Base-by-base conservation (phyloP, 2,797 vertebrate genomes). In the Gymnodraco acuticeps region DNA sequence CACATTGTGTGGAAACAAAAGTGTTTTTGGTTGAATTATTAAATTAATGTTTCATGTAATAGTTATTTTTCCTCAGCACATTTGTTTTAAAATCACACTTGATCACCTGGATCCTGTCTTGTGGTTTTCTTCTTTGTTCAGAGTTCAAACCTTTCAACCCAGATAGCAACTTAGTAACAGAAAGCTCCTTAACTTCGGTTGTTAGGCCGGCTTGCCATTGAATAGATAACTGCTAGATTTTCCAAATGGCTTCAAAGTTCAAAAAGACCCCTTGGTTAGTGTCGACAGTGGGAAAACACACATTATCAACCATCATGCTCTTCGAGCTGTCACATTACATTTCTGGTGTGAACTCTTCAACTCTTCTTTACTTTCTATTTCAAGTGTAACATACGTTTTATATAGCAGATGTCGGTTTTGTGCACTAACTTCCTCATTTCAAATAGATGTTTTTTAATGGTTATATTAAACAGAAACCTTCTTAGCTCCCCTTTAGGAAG, bases 171-270 rank as follows among this genome's bases (percentile, higher is more conserved):
- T 53, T 53, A 45, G 53, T 53, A 47, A 66, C 54, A 58, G 43
- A 20, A 59, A 23, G 2, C 17, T 64, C 41, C 10, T 52, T 54
- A 14, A 41, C 31, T 23, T 11, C 17, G 47, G 50, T 19, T 53
- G 48, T 17, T 62, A 45, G 31, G 58, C 51, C 48, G 17, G 27
- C 61, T n/a, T 48, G 43, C 14, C 43, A 47, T 73, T 38, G 14
- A 84, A 82, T 71, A 64, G 55, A 73, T 77, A 72, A 84, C 66
- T 58, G 53, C 23, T 14, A 19, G 31, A 69, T 2, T n/a, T 56
- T 47, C 33, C 64, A 67, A 73, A 61, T 74, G 66, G 54, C 66
- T 77, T 20, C 76, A 79, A 79, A 84, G 81, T 81, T 77, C 68
- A 81, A 46, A 33, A 73, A 59, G 67, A 70, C 67, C 43, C 64